Base-by-base conservation (phyloP, 2,113 vertebrate species). In the Dryoscopus gambensis region DNA sequence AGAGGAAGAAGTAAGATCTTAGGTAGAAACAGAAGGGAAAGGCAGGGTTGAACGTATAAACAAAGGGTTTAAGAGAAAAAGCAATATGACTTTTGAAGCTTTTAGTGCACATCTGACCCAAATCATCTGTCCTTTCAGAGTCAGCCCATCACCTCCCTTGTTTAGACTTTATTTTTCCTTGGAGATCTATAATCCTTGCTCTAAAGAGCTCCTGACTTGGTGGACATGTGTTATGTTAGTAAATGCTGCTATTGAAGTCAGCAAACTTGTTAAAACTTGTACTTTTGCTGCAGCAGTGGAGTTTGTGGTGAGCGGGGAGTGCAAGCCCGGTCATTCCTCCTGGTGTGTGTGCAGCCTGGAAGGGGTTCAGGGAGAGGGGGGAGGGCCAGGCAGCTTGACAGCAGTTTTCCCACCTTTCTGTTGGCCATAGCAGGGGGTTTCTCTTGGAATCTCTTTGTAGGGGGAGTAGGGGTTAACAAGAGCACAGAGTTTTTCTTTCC, bases 211-310 rank as follows among this genome's bases (percentile, higher is more conserved):
- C 80, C 94, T 96, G 84, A 78, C 69, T 92, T 55, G 63, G 77
- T 95, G 93, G 95, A 80, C 93, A 76, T 91, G 73, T 95, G 90
- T 97, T 96, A 79, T 90, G 79, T 91, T 92, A 93, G 82, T 42
- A 91, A 96, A 84, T 76, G 83, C 86, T 90, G 87, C 74, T 85
- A 37, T 90, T 96, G 89, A 96, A 96, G 90, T 90, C 80, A 93
- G 83, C 73, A 90, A 93, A 89, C 96, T 93, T 95, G 96, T 96
- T 93, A 95, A 95, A 97, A 96, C 97, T 91, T 94, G 95, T 63
- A 52, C 50, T 90, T 78, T 73, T 3, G 20, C 83, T 84, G 85
- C 57, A 52, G 85, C 89, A 20, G 16, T 39, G 85, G 76, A 62
- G 92, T 60, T 62, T 87, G 83, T 77, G 49, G 77, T 69, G 93